These are phyloP conservation scores for Euura lappo DNA, from an alignment of 1,140 invertebrate genomes.

Conservation along the genomic window DNA sequence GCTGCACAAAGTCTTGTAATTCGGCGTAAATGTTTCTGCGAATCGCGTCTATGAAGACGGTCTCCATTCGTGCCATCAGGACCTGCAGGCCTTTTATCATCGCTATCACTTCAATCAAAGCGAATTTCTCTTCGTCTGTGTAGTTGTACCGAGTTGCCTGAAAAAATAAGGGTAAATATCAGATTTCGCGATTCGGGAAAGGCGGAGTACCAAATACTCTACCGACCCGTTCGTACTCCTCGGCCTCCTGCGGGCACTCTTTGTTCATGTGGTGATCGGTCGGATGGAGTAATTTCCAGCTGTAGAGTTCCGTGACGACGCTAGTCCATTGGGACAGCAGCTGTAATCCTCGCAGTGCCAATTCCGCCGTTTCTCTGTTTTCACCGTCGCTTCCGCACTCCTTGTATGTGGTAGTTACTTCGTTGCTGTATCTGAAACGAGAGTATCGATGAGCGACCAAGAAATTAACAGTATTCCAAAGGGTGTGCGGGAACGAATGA, in stretches of 20 bases:
- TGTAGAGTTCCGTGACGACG: slow-evolving; percentile 96
- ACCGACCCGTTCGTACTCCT: slow-evolving; percentile 95
- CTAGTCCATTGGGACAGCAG: slow-evolving; percentile 96
- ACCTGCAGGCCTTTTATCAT: slow-evolving; percentile 99
- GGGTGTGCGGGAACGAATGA: slow-evolving; percentile 12
- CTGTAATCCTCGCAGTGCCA: slow-evolving; percentile 91
- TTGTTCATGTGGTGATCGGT: slow-evolving; percentile 97
- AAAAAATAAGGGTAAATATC: slow-evolving; percentile 20
- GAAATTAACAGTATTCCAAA: too few species aligned
- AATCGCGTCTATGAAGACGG: slow-evolving; percentile 96
- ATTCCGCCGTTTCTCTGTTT: slow-evolving; percentile 90
- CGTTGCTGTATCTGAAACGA: slow-evolving; percentile 53
- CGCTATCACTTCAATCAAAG: slow-evolving; percentile 97
- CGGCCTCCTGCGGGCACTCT: slow-evolving; percentile 94
- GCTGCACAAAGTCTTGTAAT: slow-evolving; percentile 97
- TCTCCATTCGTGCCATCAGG: slow-evolving; percentile 97
- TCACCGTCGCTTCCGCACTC: slow-evolving; percentile 91
- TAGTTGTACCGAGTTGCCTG: slow-evolving; percentile 98
- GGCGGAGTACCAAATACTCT: slow-evolving; percentile 7
- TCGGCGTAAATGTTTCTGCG: slow-evolving; percentile 94
- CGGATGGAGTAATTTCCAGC: slow-evolving; percentile 97
- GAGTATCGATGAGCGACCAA: background rate
- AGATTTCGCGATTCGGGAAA: background rate
- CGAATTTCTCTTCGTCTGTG: slow-evolving; percentile 96
- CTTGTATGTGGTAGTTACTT: slow-evolving; percentile 89